Percentiles rank a stretch among this genome's conserved stretches.
These are phyloP conservation scores for Arvicanthis niloticus DNA, from an alignment of 2,113 vertebrate species.

Conservation along the genomic window DNA sequence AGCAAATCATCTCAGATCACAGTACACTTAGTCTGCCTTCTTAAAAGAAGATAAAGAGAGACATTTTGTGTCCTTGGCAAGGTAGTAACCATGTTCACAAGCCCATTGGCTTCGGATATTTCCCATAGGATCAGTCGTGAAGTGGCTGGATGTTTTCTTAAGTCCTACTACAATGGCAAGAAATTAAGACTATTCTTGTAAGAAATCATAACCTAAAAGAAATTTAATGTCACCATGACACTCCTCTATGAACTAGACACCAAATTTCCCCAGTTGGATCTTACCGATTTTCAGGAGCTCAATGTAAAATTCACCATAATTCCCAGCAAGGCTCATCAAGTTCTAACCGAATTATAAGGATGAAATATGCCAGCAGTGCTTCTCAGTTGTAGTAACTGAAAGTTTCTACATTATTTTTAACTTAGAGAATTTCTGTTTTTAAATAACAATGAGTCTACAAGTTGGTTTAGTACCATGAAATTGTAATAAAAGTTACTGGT, in stretches of 20 bases:
- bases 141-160: not conserved
- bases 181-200: not conserved
- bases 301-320: not conserved
- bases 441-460: conserved; percentile 21
- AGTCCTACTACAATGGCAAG: not conserved
- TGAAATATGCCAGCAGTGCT: not conserved
- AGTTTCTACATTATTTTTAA: not conserved
- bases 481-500: not conserved
- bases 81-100: not conserved
- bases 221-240: not conserved
- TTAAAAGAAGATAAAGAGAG: not conserved
- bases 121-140: not conserved
- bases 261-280: not conserved
- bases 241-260: not conserved
- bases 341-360: not conserved
- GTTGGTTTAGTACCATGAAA: not conserved
- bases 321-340: not conserved
- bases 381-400: not conserved
- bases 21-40: not conserved
- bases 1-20: not conserved
- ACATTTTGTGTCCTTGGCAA: not conserved
- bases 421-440: not conserved
- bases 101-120: not conserved
- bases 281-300: conserved; percentile 31
- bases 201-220: conserved; percentile 24